phyloP scores from a whole-genome alignment of 2,888 invertebrate species.

The Creontiades dilutus region DNA sequence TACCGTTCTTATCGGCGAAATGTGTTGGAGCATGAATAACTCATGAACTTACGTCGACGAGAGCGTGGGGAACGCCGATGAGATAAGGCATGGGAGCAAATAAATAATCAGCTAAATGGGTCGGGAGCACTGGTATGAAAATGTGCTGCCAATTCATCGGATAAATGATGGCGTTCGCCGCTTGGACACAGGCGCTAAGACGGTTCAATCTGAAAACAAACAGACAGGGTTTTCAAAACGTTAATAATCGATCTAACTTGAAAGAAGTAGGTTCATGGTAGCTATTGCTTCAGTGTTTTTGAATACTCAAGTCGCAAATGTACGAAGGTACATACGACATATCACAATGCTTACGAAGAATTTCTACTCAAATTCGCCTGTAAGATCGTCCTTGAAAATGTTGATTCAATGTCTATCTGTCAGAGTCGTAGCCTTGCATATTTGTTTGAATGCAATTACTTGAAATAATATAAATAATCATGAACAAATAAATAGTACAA shows the following conservation, averaged over 20 bases:
- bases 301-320: too few species aligned
- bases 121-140: slow-evolving; percentile 96
- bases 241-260: too few species aligned
- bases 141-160: slow-evolving; percentile 99
- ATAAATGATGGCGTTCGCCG: slow-evolving; percentile 95
- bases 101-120: slow-evolving; percentile 92
- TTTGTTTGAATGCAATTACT: too few species aligned
- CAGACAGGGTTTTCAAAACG: not conserved
- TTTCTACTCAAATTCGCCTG: too few species aligned
- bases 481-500: too few species aligned
- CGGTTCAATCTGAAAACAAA: slow-evolving; percentile 82
- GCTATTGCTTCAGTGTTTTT: too few species aligned
- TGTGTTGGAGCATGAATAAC: slow-evolving; percentile 52
- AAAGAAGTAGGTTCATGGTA: too few species aligned
- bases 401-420: not conserved
- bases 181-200: slow-evolving; percentile 95
- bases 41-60: slow-evolving; percentile 75
- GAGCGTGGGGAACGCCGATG: slow-evolving; percentile 90
- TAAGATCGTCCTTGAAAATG: not conserved
- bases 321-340: too few species aligned
- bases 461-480: too few species aligned
- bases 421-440: too few species aligned
- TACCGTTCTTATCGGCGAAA: slow-evolving; percentile 75
- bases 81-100: slow-evolving; percentile 98
- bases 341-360: too few species aligned